Base-by-base conservation (phyloP, 2,113 vertebrate genomes). In the Sylvilagus bachmani region DNA sequence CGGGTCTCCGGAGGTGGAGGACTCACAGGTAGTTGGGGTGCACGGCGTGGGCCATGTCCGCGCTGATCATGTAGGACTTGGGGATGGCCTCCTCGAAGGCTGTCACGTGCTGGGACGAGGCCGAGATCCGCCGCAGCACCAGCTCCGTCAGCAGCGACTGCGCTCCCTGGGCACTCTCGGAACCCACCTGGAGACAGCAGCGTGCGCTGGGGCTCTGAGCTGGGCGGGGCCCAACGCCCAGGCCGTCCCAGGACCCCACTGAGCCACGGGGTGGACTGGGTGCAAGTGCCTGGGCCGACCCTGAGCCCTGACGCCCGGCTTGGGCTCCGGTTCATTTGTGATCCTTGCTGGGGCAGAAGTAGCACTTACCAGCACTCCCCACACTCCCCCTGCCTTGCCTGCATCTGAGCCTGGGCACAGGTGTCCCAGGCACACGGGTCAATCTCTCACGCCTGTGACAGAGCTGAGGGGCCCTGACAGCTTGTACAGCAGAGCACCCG, bases 21-120 rank as follows among this genome's bases (percentile, higher is more conserved):
- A 99, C 99, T 99, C 97, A 99, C 99, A 97, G 92, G 27, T 99
- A 99, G 98, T 99, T 99, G 24, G 99, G 99, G 96, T 99, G 99
- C 73, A 99, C 98, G 0, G 99, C 99, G 0, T 99, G 99, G 6
- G 99, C 99, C 99, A 99, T 99, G 97, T 99, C 99, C 0, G 99
- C 99, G 0, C 99, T 99, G 98, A 99, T 99, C 99, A 99, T 99
- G 98, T 98, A 99, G 96, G 99, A 99, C 71, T 98, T 98, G 36
- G 99, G 99, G 73, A 99, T 97, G 0, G 99, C 99, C 97, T 99
- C 99, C 98, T 99, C 99, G 0, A 99, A 99, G 84, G 99, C 99
- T 0, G 99, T 99, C 94, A 98, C 97, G 97, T 99, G 99, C 66
- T 98, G 98, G 0, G 98, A n/a, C 0, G 98, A 98, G 33, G 98